Conservation (phyloP, 2,113 vertebrate genomes). For the Phaethon lepturus region DNA sequence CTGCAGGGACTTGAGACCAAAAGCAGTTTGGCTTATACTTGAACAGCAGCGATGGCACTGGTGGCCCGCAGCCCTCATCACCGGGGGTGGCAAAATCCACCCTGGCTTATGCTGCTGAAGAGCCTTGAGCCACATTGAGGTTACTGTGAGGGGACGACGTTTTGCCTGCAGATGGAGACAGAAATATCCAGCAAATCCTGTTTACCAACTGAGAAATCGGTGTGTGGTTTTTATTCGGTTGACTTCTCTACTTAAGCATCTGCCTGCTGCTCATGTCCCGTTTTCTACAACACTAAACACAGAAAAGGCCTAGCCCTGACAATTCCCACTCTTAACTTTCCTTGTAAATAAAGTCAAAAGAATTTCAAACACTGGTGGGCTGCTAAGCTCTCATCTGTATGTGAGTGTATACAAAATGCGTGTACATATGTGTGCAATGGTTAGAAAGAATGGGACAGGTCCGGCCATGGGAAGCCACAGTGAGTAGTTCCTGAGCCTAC, state of each 20-base stretch:
- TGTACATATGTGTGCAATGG: accelerated
- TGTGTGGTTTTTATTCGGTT: not conserved
- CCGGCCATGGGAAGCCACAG: not conserved
- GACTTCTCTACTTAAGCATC: not conserved
- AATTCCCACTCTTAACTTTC: not conserved
- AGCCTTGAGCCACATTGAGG: accelerated
- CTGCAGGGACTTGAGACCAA: not conserved
- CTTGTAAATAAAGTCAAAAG: not conserved
- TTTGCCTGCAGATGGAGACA: not conserved
- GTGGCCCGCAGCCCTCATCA: accelerated
- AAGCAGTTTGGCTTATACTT: not conserved
- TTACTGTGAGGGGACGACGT: accelerated
- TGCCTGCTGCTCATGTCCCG: not conserved
- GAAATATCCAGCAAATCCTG: not conserved
- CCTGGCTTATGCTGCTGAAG: not conserved
- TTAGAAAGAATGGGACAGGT: not conserved
- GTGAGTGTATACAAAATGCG: not conserved
- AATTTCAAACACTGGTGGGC: not conserved
- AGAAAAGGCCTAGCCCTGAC: not conserved
- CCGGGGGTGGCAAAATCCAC: not conserved
- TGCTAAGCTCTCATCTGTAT: not conserved
- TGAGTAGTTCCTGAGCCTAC: not conserved
- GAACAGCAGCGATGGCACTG: not conserved
- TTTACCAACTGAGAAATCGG: not conserved
- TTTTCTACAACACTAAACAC: not conserved